A percentile compares a stretch with the other conserved stretches of the same genome.
Evolutionary conservation across 2,888 invertebrate genomes (phyloP).

Genomic region (Trissolcus japonicus): DNA sequence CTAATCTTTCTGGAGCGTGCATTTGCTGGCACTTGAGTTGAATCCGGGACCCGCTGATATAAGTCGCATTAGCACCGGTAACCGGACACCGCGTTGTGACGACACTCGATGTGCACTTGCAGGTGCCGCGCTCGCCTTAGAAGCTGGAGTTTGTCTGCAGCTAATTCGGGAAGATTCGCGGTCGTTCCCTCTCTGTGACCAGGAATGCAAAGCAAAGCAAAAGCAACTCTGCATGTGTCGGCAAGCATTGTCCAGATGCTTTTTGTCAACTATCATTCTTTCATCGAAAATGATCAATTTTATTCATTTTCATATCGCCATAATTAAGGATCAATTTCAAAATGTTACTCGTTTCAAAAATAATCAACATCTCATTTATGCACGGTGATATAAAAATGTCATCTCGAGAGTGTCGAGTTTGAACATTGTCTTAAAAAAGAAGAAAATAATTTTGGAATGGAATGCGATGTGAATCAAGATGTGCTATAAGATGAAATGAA

Average conservation of each 20-base stretch:
- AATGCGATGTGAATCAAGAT: constrained; percentile 9
- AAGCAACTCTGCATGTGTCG: constrained; percentile 5
- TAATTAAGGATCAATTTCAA: too few relatives aligned
- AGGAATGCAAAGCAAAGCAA: constrained; percentile 61
- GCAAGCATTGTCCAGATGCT: neutral
- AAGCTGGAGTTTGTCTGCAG: constrained; percentile 48
- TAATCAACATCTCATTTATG: too few relatives aligned
- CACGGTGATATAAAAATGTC: too few relatives aligned
- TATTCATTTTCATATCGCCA: too few relatives aligned
- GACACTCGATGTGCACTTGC: constrained; percentile 25
- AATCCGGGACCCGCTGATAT: constrained; percentile 11
- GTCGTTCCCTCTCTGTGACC: constrained; percentile 41
- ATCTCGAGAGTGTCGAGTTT: too few relatives aligned
- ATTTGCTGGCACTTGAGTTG: constrained; percentile 7
- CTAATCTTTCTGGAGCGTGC: constrained; percentile 20
- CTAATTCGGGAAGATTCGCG: constrained; percentile 57
- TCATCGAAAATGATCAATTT: too few relatives aligned
- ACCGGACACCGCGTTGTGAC: constrained; percentile 29
- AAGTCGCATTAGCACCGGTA: constrained; percentile 22
- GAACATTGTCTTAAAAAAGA: too few relatives aligned
- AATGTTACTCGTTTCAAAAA: too few relatives aligned
- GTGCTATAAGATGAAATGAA: constrained; percentile 17
- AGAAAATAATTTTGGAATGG: neutral
- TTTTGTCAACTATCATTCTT: neutral
- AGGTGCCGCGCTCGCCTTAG: constrained; percentile 42